A percentile compares a stretch with the other conserved stretches of the same genome.
These are phyloP conservation scores for Sebastolobus altivelis DNA, from an alignment of 2,797 vertebrate species.

Conservation along the genomic window DNA sequence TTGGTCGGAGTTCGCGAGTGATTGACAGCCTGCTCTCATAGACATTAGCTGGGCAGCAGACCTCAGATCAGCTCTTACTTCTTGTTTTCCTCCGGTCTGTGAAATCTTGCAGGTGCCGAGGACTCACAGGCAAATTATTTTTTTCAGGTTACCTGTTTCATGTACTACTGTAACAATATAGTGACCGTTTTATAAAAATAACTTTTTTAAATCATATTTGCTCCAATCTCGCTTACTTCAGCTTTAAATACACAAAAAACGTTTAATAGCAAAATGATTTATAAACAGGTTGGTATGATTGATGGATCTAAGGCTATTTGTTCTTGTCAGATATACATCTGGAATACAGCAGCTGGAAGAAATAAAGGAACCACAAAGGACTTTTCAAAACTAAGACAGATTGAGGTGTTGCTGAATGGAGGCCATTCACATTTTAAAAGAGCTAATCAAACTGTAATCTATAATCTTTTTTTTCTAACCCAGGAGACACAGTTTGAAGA, in stretches of 20 bases:
- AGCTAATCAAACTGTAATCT: conserved; percentile 36
- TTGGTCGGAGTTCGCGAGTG: too few species aligned
- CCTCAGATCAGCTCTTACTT: too few species aligned
- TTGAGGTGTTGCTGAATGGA: conserved; percentile 18
- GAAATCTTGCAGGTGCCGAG: too few species aligned
- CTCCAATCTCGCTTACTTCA: too few species aligned
- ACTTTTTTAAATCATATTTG: too few species aligned
- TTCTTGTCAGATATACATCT: neutral
- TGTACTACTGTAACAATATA: too few species aligned
- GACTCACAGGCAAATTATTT: too few species aligned
- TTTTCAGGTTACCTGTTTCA: too few species aligned
- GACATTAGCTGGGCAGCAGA: too few species aligned
- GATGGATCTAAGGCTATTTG: neutral
- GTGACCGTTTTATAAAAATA: too few species aligned
- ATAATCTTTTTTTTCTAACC: conserved; percentile 18
- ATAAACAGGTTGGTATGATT: neutral
- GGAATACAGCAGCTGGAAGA: neutral
- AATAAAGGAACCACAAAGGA: conserved; percentile 16
- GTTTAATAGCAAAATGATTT: neutral
- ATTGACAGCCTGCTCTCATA: too few species aligned
- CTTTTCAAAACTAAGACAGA: conserved; percentile 16
- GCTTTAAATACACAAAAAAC: neutral
- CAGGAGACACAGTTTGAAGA: conserved; percentile 46
- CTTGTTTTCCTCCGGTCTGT: too few species aligned
- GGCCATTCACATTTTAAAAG: conserved; percentile 25